Evolutionary conservation across 2,113 vertebrate species (phyloP).

Genomic region (Dipodomys spectabilis): DNA sequence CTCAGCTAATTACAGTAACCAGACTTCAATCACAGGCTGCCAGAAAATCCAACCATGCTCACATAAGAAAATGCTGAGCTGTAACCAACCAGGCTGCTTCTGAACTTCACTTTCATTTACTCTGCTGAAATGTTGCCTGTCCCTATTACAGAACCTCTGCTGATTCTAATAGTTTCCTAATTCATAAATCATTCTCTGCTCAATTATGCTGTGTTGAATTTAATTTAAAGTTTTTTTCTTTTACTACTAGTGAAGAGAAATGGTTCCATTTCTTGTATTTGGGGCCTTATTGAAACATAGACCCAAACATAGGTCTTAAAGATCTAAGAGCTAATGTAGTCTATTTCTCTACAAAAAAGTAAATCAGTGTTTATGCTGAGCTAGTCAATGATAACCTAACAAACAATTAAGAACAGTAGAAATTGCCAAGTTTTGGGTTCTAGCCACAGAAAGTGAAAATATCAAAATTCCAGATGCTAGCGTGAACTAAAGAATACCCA

Average conservation of each 20-base stretch:
- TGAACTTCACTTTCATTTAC: neutral
- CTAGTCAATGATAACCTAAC: neutral
- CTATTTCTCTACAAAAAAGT: neutral
- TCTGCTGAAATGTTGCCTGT: neutral
- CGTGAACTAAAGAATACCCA: neutral
- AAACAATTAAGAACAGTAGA: neutral
- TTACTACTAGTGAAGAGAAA: neutral
- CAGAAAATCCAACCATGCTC: neutral
- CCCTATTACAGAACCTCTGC: neutral
- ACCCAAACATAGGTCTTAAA: neutral
- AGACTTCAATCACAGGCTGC: neutral
- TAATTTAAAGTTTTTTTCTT: slow-evolving; percentile 12
- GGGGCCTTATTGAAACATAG: neutral
- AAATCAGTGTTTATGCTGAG: neutral
- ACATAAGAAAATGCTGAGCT: neutral
- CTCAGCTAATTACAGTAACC: neutral
- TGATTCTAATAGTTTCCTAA: neutral
- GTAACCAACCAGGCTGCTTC: neutral
- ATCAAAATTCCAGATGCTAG: neutral
- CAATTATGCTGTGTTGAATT: neutral
- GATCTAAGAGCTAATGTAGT: neutral
- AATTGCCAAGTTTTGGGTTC: neutral
- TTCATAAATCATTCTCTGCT: neutral
- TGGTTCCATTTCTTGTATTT: neutral
- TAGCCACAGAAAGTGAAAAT: neutral